phyloP scores from a whole-genome alignment of 2,888 invertebrate genomes.

The Oscheius sp. region DNA sequence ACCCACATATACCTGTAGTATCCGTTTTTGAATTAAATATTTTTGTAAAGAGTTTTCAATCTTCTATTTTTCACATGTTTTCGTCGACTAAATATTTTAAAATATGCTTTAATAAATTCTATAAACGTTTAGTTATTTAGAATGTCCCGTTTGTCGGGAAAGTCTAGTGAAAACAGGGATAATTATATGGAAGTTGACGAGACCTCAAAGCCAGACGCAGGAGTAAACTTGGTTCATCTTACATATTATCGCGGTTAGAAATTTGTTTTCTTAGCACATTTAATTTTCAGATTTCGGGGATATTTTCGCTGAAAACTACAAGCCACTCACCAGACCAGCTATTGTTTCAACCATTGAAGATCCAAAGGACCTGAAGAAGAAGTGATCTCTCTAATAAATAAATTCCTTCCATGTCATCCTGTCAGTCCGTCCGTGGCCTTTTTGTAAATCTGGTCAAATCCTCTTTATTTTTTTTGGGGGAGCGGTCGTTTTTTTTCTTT shows the following conservation, averaged over 20 bases:
- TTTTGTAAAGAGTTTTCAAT: background rate
- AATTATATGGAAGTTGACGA: slow-evolving; percentile 19
- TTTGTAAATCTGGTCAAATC: too few relatives aligned
- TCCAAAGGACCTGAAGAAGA: background rate
- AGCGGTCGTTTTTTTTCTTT: too few relatives aligned
- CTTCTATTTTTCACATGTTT: background rate
- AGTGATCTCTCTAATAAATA: background rate
- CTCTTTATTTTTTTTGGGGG: too few relatives aligned
- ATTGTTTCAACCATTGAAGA: background rate
- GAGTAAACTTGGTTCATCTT: slow-evolving; percentile 18
- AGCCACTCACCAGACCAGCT: background rate
- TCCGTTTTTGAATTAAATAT: too few relatives aligned
- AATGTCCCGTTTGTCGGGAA: slow-evolving; percentile 19
- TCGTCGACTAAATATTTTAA: background rate
- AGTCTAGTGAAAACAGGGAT: background rate
- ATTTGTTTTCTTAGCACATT: background rate
- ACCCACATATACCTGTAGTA: too few relatives aligned
- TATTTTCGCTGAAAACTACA: slow-evolving; percentile 6
- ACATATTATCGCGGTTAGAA: slow-evolving; percentile 23
- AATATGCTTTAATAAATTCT: background rate
- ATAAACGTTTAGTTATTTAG: background rate
- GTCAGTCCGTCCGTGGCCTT: too few relatives aligned
- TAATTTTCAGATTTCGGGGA: slow-evolving; percentile 13
- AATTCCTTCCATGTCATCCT: too few relatives aligned
- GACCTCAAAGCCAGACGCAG: slow-evolving; percentile 9